Percentiles rank a stretch among this genome's conserved stretches.
Evolutionary conservation across 2,113 vertebrate genomes (phyloP).

Genomic region (Cephalopholis sonnerati): DNA sequence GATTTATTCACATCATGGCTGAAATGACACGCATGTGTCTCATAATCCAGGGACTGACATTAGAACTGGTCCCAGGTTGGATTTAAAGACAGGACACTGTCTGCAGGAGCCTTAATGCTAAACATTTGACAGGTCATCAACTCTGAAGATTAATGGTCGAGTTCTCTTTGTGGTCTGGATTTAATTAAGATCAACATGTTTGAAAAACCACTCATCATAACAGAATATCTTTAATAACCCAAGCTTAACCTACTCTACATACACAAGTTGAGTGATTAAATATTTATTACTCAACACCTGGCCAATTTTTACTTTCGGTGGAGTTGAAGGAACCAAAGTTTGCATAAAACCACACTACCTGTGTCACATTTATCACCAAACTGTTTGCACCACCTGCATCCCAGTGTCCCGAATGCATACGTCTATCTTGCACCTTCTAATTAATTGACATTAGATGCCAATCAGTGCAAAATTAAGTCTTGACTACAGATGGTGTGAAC

Average conservation of each 20-base stretch:
- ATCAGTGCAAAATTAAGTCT: constrained; percentile 22
- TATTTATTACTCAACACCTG: constrained; percentile 35
- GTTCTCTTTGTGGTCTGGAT: neutral
- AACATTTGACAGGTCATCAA: constrained; percentile 5
- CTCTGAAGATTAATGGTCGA: constrained; percentile 10
- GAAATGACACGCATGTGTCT: constrained; percentile 61
- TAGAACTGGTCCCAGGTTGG: constrained; percentile 10
- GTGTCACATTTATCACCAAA: constrained; percentile 21
- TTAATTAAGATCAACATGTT: constrained; percentile 25
- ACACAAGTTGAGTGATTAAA: constrained; percentile 26
- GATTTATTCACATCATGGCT: constrained; percentile 68
- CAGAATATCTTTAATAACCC: neutral
- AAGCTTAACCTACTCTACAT: neutral
- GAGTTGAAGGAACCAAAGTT: neutral
- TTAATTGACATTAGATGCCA: constrained; percentile 41
- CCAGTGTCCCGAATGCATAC: constrained; percentile 5
- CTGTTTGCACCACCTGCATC: constrained; percentile 39
- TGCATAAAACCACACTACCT: constrained; percentile 18
- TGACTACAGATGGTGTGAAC: constrained; percentile 25
- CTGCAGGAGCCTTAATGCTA: constrained; percentile 11
- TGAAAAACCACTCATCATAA: neutral
- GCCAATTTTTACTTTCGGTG: neutral
- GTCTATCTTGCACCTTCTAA: constrained; percentile 39
- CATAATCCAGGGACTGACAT: constrained; percentile 35
- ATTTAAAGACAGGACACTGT: constrained; percentile 27